phyloP scores from a whole-genome alignment of 2,888 invertebrate species.

The Coleophora deauratella region DNA sequence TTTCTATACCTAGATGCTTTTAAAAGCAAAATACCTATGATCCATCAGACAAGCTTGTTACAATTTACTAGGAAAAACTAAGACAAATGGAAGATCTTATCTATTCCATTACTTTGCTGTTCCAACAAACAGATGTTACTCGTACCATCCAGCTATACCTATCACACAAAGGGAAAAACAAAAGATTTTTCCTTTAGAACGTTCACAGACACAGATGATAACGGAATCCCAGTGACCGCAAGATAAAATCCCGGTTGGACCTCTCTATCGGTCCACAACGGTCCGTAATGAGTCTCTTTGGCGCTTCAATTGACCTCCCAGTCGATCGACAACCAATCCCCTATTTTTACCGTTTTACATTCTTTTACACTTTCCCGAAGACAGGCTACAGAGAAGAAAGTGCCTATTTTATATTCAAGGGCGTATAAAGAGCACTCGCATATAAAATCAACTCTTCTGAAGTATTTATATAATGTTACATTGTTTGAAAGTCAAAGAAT shows the following conservation, averaged over 20 bases:
- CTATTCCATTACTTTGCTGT: too few relatives aligned
- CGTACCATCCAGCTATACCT: too few relatives aligned
- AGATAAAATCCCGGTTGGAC: conserved; percentile 24
- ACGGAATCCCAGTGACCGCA: neutral
- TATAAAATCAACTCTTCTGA: conserved; percentile 8
- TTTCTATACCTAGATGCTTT: too few relatives aligned
- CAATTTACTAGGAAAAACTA: too few relatives aligned
- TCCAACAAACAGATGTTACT: too few relatives aligned
- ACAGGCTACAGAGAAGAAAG: conserved; percentile 31
- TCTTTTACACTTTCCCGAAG: conserved; percentile 43
- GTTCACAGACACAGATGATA: neutral
- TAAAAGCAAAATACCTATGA: too few relatives aligned
- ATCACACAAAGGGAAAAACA: too few relatives aligned
- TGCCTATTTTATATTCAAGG: conserved; percentile 22
- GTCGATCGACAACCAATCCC: conserved; percentile 45
- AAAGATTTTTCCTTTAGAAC: too few relatives aligned
- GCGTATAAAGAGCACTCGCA: conserved; percentile 37
- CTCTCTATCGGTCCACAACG: conserved; percentile 23
- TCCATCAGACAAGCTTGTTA: too few relatives aligned
- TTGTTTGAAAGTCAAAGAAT: conserved; percentile 9
- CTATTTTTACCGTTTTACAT: conserved; percentile 40
- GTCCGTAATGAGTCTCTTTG: conserved; percentile 60
- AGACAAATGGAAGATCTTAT: too few relatives aligned
- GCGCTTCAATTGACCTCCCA: conserved; percentile 63
- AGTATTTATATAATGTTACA: too few relatives aligned